A percentile compares a stretch with the other conserved stretches of the same genome.
These are phyloP conservation scores for Listrodromus nycthemerus DNA, from an alignment of 2,888 invertebrate species.

Conservation along the genomic window DNA sequence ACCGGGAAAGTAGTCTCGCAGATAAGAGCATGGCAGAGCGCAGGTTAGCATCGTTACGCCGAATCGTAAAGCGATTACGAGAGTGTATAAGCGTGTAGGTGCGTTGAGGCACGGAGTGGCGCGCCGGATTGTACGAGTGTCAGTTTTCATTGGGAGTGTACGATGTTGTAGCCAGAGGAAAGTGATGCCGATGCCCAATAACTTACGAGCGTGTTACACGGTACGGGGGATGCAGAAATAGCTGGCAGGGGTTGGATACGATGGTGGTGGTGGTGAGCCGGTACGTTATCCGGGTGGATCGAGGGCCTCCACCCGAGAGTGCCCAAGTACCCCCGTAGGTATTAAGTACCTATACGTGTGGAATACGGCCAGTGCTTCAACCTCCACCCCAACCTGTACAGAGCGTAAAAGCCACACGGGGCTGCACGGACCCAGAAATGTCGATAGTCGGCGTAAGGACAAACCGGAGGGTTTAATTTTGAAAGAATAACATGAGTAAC, in stretches of 20 bases:
- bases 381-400: conserved; percentile 3
- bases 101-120: conserved; percentile 28
- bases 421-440: conserved; percentile 27
- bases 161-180: conserved; percentile 39
- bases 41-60: conserved; percentile 70
- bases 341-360: conserved; percentile 41
- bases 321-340: conserved; percentile 49
- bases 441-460: conserved; percentile 30
- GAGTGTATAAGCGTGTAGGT: conserved; percentile 33
- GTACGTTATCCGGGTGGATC: conserved; percentile 53
- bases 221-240: conserved; percentile 40
- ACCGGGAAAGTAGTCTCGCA: conserved; percentile 62
- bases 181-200: conserved; percentile 62
- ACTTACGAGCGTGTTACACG: conserved; percentile 55
- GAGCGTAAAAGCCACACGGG: conserved; percentile 25
- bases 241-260: conserved; percentile 15
- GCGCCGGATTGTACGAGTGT: conserved; percentile 47
- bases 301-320: conserved; percentile 48
- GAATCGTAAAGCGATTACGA: conserved; percentile 79
- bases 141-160: conserved; percentile 58
- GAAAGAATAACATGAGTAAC: neutral
- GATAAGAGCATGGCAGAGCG: conserved; percentile 69
- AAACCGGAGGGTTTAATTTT: neutral
- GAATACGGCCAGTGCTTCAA: conserved; percentile 9
- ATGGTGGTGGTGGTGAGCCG: conserved; percentile 32